These are phyloP conservation scores for Stictonetta naevosa DNA, from an alignment of 2,113 vertebrate species.

Conservation along the genomic window DNA sequence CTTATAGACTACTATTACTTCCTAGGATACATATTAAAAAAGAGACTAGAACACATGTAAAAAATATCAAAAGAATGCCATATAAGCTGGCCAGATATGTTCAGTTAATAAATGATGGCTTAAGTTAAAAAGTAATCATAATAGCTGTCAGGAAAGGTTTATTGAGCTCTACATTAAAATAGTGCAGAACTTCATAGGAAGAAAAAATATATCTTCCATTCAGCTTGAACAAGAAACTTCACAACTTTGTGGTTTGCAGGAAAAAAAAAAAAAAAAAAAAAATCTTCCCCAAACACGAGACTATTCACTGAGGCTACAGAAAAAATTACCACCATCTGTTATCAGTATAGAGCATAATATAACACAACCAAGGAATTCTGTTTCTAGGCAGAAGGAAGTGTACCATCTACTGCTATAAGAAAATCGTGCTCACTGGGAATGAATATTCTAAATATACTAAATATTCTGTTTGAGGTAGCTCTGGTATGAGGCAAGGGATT, in stretches of 20 bases:
- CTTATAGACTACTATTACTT: neutral
- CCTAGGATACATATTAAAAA: conserved; percentile 13
- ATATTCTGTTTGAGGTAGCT: conserved; percentile 29
- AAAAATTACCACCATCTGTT: conserved; percentile 55
- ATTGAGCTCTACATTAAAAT: neutral
- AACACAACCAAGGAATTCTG: conserved; percentile 40
- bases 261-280: neutral
- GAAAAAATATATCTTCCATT: neutral
- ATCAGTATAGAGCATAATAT: neutral
- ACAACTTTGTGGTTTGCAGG: conserved; percentile 15
- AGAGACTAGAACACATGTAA: neutral
- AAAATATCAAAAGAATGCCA: neutral
- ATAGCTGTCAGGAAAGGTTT: neutral
- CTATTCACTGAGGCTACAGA: conserved; percentile 29
- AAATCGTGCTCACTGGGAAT: neutral
- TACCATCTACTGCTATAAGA: neutral
- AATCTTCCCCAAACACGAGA: neutral
- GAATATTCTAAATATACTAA: conserved; percentile 36
- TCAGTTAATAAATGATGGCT: conserved; percentile 11
- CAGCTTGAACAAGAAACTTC: neutral
- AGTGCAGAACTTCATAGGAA: neutral
- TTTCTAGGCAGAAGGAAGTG: conserved; percentile 42
- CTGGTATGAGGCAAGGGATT: neutral
- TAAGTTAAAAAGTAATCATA: conserved; percentile 35
- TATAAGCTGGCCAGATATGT: neutral